Evolutionary conservation across 2,113 vertebrate species (phyloP), one percentile per base, ranked within the genome.

Genomic region (Peromyscus californicus): DNA sequence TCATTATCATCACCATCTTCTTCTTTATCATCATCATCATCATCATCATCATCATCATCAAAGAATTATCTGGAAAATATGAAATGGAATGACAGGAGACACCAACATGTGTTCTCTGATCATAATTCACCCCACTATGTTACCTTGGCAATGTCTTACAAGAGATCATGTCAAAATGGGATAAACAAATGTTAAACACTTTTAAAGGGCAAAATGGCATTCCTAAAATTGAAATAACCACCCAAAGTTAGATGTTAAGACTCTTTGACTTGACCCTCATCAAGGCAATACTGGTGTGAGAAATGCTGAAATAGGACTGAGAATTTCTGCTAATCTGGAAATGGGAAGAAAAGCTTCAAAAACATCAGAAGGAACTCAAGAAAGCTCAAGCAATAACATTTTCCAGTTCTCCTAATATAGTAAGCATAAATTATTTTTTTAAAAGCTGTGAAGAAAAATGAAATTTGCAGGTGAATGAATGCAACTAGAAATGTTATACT

Each of bases 161-260:
- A 22, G 22, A 59, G 6, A 74, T 29, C 61, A 67, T 36, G 13
- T 79, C 45, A 75, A 45, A 72, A 75, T 45, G 57, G 29, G 13
- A 36, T 17, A 59, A 90, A n/a, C 51, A 87, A 63, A 5, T 54
- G 21, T 57, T 91, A 75, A 89, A 59, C 42, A 94, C 69, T 84
- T 48, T 24, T 16, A 74, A 72, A 85, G 63, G n/a, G 51, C 26
- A 31, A 61, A 76, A 29, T 79, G 63, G 59, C 8, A 36, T 72
- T 95, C 74, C 88, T 74, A 67, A 7, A 59, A n/a, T 74, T 89
- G 42, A 93, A 72, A 59, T 96, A 75, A 61, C 19, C 36, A 39
- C 33, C 33, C 24, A 63, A 19, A 57, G 29, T 72, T 79, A 48
- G 63, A 16, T 78, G 22, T 75, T 42, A 79, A 79, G 69, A 72